Conservation (phyloP, 2,113 vertebrate species). For the Hydrolagus affinis region DNA sequence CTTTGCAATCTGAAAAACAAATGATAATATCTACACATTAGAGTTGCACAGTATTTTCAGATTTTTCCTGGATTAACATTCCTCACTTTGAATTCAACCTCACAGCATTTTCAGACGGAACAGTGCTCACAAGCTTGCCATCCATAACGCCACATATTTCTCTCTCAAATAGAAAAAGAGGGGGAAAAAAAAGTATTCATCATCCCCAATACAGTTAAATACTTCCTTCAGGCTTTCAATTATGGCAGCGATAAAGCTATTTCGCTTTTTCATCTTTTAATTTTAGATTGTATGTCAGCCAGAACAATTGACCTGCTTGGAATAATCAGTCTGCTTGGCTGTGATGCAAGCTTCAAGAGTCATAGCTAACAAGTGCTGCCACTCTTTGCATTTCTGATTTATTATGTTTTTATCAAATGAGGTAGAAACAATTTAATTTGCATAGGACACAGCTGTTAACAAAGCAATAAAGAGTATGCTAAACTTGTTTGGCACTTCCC, state of each 20-base stretch:
- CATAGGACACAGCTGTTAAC: constrained; percentile 33
- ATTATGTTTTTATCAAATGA: constrained; percentile 32
- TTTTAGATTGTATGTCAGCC: constrained; percentile 28
- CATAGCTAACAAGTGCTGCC: constrained; percentile 14
- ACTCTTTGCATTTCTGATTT: constrained; percentile 25
- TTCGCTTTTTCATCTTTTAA: constrained; percentile 32
- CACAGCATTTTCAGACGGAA: neutral
- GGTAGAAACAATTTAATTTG: constrained; percentile 33
- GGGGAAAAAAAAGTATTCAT: constrained; percentile 21
- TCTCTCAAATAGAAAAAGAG: constrained; percentile 25
- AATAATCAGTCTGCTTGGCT: constrained; percentile 19
- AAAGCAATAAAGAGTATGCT: constrained; percentile 25
- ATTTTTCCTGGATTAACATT: neutral
- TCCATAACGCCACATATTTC: neutral
- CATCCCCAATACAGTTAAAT: constrained; percentile 27
- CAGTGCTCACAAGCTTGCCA: neutral
- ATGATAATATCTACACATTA: neutral
- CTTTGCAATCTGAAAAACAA: constrained; percentile 6
- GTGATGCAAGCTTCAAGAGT: constrained; percentile 1
- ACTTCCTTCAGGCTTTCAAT: constrained; percentile 31
- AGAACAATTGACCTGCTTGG: constrained; percentile 32
- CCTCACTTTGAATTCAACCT: neutral
- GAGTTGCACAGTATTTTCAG: neutral
- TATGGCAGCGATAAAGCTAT: constrained; percentile 12
- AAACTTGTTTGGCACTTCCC: constrained; percentile 31